Conservation (phyloP, 1,140 invertebrate genomes). For the Lepidurus arcticus region DNA sequence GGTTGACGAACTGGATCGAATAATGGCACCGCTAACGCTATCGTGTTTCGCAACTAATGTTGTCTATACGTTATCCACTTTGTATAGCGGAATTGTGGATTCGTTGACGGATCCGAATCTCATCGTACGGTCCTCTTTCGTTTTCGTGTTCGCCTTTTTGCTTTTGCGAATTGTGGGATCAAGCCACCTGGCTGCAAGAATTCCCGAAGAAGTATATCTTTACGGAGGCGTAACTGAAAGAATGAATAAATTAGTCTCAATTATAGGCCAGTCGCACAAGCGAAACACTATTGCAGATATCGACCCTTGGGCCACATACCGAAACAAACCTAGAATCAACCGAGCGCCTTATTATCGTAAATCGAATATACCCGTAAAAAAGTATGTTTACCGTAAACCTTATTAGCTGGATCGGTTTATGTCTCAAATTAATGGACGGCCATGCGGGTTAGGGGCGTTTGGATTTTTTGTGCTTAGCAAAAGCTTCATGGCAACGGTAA, state of each 20-base stretch:
- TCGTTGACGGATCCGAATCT: not conserved
- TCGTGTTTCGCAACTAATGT: conserved; percentile 10
- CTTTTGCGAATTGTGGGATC: not conserved
- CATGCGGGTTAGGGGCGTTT: not conserved
- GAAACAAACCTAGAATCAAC: not conserved
- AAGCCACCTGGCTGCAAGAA: not conserved
- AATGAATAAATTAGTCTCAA: not conserved
- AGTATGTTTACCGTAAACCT: not conserved
- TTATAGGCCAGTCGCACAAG: not conserved
- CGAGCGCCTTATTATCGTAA: conserved; percentile 9
- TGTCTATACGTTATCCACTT: not conserved
- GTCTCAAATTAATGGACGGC: not conserved
- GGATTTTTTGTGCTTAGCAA: conserved; percentile 1
- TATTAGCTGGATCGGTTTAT: not conserved
- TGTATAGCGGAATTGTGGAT: not conserved
- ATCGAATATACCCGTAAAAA: not conserved
- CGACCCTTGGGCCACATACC: not conserved
- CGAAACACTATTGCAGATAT: not conserved
- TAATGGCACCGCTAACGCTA: not conserved
- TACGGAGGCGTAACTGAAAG: not conserved
- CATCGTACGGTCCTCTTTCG: not conserved
- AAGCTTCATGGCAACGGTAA: conserved; percentile 8
- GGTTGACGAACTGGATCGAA: conserved; percentile 14
- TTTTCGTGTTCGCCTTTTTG: not conserved
- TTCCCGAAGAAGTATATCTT: not conserved